These are phyloP conservation scores for Leucania comma DNA, from an alignment of 2,888 invertebrate species.

Conservation along the genomic window DNA sequence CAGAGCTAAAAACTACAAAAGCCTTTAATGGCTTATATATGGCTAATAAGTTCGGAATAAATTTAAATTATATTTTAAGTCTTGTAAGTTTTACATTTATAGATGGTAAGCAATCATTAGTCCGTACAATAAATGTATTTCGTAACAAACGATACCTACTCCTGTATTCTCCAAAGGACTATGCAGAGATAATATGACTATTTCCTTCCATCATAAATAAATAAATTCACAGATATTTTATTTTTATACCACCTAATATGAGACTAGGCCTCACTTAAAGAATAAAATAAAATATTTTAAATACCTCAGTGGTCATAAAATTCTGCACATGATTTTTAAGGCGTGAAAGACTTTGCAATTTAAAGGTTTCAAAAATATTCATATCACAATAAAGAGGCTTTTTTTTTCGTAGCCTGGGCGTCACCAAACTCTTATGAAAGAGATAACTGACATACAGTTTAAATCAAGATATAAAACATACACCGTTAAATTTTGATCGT, in stretches of 20 bases:
- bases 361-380: conserved; percentile 30
- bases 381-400: conserved; percentile 4
- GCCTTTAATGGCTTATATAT: no score
- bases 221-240: not conserved
- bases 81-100: no score
- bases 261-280: not conserved
- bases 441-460: not conserved
- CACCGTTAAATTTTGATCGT: no score
- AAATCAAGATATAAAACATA: not conserved
- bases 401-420: conserved; percentile 9
- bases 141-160: no score
- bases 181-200: not conserved
- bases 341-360: conserved; percentile 30
- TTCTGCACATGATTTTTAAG: conserved; percentile 13
- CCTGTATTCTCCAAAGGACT: not conserved
- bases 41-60: no score
- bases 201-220: not conserved
- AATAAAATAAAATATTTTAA: conserved; percentile 3
- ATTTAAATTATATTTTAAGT: no score
- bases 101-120: no score
- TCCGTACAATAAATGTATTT: not conserved
- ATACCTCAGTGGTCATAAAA: not conserved
- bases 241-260: conserved; percentile 5
- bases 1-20: no score
- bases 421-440: conserved; percentile 21